Base-by-base conservation (phyloP, 2,888 invertebrate species). In the Vesta saturnalis region DNA sequence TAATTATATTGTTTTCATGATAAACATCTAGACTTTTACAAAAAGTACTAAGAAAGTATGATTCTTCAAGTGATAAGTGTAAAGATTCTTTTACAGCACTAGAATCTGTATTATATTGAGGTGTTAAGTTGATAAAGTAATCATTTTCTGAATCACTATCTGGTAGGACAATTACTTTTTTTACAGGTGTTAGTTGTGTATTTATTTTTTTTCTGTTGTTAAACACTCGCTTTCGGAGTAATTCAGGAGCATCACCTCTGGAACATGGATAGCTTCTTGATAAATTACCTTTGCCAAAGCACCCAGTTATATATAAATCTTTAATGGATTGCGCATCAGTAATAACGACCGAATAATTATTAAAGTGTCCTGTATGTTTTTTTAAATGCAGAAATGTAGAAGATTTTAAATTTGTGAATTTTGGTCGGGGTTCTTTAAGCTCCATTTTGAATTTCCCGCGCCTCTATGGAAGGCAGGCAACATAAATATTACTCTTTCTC, bases 1-100 rank as follows among this genome's bases (percentile, higher is more conserved):
- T 84, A 2, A 93, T 77, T 56, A 85, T 69, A 61, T 84, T 84
- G 18, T 87, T 86, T 57, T 87, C 81, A 61, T 89, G 85, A 18
- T 86, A 79, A 60, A 94, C 85, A 78, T 89, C 86, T 55, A 95
- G 83, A 76, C 92, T 90, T 23, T 90, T 89, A 15, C 94, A 80
- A 12, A 87, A 90, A 79, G 87, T 89, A 43, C 87, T 83, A 18
- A 95, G 84, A 74, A 94, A 94, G 78, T 92, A 93, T 0, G 94
- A 90, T 84, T 95, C 95, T 82, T 93, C 92, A 59, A 90, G 85
- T 1, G 89, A 87, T n/a, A 94, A 83, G 78, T 90, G 86, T 3
- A 93, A 82, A 18, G 87, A 88, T 84, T 93, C 93, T 60, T 84
- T 83, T 1, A 90, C 75, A 67, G 87, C 86, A 72, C 87, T 87